A percentile compares a stretch with the other conserved stretches of the same genome.
These are phyloP conservation scores for Agapornis roseicollis DNA, from an alignment of 2,113 vertebrate genomes.

Conservation along the genomic window DNA sequence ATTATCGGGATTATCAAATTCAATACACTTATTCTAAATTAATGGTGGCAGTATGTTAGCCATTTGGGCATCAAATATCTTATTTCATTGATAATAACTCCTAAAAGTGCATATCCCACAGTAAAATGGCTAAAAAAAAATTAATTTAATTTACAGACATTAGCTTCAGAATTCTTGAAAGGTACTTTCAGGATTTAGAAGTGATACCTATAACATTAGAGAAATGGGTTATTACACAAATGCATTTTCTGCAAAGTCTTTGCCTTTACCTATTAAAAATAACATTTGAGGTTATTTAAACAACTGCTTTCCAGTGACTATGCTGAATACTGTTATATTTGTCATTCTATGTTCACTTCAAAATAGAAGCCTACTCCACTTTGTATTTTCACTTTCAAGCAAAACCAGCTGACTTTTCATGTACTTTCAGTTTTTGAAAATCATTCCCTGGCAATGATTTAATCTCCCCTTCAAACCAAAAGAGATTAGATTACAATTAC, in stretches of 20 bases:
- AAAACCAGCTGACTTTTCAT: constrained; percentile 1
- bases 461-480: constrained; percentile 29
- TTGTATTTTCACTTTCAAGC: constrained; percentile 30
- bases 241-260: neutral
- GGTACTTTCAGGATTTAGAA: neutral
- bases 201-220: neutral
- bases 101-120: neutral
- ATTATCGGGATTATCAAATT: neutral
- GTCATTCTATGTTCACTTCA: neutral
- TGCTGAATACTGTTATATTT: neutral
- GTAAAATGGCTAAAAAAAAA: neutral
- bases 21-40: neutral
- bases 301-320: neutral
- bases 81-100: neutral
- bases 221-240: neutral
- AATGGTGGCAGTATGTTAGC: neutral
- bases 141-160: neutral
- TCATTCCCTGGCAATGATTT: neutral
- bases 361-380: neutral
- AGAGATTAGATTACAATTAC: constrained; percentile 50
- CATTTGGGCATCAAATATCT: neutral
- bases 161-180: neutral
- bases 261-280: neutral
- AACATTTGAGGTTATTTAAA: neutral
- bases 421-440: constrained; percentile 22